Evolutionary conservation across 2,113 vertebrate genomes (phyloP).

Genomic region (Phylloscopus trochiloides): DNA sequence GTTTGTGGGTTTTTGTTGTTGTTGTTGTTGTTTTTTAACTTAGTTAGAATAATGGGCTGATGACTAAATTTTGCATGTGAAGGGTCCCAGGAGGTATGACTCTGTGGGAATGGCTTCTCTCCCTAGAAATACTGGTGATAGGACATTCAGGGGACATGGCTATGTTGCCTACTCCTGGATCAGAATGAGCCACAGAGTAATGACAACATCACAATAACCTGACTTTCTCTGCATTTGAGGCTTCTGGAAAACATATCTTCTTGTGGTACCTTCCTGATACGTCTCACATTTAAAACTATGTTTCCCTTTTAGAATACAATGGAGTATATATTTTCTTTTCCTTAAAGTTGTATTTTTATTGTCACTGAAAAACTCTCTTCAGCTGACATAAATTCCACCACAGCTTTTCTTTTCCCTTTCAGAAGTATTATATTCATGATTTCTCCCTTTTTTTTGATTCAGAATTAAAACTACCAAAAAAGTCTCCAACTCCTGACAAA

Average conservation of each 20-base stretch:
- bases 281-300: neutral
- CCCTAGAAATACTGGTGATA: neutral
- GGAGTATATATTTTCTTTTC: neutral
- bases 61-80: neutral
- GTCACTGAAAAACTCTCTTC: neutral
- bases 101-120: neutral
- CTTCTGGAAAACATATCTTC: neutral
- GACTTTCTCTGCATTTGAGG: neutral
- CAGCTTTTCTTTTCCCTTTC: neutral
- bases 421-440: fast-evolving
- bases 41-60: neutral
- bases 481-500: neutral
- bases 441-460: neutral
- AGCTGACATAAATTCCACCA: neutral
- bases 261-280: neutral
- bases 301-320: neutral
- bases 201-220: neutral
- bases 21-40: neutral
- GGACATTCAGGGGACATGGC: neutral
- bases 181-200: neutral
- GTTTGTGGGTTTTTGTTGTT: too few species aligned
- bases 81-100: neutral
- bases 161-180: neutral
- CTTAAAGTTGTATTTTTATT: neutral
- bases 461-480: neutral